Evolutionary conservation across 2,797 vertebrate species (phyloP), one percentile per base, ranked within the genome.

Genomic region (Phrynocephalus guinanensis): DNA sequence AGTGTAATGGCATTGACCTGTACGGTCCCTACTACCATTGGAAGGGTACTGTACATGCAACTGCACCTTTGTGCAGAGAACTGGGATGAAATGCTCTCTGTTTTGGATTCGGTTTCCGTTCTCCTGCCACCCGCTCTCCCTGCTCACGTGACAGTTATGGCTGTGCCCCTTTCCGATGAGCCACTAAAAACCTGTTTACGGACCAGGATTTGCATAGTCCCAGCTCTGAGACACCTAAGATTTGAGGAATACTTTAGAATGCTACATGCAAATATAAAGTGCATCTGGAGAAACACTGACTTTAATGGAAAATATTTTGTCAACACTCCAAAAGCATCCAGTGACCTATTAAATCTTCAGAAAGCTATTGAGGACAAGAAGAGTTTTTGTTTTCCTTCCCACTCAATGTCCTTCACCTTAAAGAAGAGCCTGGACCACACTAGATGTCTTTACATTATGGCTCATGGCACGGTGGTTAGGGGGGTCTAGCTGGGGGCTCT

Each of bases 1-100:
- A 94, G 87, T 95, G 91, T 79, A 28, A 94, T 92, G 95, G 95
- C 95, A 94, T 90, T 92, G 93, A 94, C 91, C 84, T 75, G 84
- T 92, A 86, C 89, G 88, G 85, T 80, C 11, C 60, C 73, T 15
- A 44, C 16, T 10, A 0, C 44, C 52, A 6, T 30, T 71, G 66
- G n/a, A 73, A 79, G 92, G 2, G 8, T 81, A 44, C 38, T 44
- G 38, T 44, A 9, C 81, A 89, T 82, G 24, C 48, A 85, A 44
- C 70, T 78, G 56, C 70, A 85, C 71, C 71, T 91, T 79, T 90
- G 52, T 89, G 90, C 52, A 9, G 85, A 92, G 84, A 85, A 44
- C 9, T 1, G 56, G 48, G 8, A 18, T 48, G 88, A 90, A 91
- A 81, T 44, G 44, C 84, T 75, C 15, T 60, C 87, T 87, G 91